A percentile compares a stretch with the other conserved stretches of the same genome.
phyloP scores from a whole-genome alignment of 92 coral and sea anemone species.

The Meandrina meandrites region DNA sequence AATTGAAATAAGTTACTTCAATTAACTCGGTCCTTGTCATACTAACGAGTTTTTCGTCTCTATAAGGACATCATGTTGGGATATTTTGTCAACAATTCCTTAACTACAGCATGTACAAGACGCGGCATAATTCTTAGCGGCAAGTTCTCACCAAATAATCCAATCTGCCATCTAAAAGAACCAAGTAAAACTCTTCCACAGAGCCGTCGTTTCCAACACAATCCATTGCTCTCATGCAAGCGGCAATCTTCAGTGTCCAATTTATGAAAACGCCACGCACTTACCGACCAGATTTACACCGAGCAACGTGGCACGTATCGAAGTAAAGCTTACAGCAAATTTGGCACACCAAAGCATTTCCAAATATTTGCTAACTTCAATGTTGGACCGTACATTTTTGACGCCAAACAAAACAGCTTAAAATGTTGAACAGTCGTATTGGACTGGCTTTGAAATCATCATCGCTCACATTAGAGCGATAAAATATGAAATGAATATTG shows the following conservation, averaged over 20 bases:
- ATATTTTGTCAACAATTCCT: background rate
- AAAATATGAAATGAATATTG: constrained; percentile 3
- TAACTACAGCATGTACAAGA: background rate
- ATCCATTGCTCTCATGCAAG: constrained; percentile 20
- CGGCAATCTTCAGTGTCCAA: background rate
- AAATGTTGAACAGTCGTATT: constrained; percentile 6
- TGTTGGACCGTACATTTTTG: constrained; percentile 30
- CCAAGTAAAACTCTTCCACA: constrained; percentile 42
- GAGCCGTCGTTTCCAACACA: constrained; percentile 21
- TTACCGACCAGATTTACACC: background rate
- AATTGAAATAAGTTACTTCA: background rate
- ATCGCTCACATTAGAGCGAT: constrained; percentile 8
- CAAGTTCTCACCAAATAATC: constrained; percentile 25
- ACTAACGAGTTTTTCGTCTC: no score
- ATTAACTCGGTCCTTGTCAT: no score
- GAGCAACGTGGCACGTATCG: background rate
- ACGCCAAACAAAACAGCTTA: constrained; percentile 20
- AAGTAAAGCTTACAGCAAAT: background rate
- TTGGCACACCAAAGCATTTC: background rate
- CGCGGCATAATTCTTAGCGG: background rate
- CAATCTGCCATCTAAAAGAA: constrained; percentile 27
- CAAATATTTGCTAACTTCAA: constrained; percentile 22
- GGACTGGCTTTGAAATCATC: constrained; percentile 13
- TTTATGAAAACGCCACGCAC: background rate
- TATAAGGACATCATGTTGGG: constrained; percentile 1